Evolutionary conservation across 1,140 invertebrate genomes (phyloP), one percentile per base, ranked within the genome.

Genomic region (Camponotus floridanus): DNA sequence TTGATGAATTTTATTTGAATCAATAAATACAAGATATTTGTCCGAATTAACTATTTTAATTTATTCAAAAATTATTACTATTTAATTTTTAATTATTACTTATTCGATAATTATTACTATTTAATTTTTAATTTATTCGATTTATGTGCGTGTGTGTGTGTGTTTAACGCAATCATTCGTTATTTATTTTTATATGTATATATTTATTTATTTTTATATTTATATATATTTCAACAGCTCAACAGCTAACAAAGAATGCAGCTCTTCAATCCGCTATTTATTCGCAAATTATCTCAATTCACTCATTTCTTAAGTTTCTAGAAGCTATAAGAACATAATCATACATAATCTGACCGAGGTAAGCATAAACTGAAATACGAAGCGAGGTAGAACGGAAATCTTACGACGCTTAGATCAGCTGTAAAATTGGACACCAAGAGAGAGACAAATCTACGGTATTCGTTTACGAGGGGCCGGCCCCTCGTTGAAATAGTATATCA

Each of bases 371-470:
- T 8, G 81, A 62, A 51, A 51, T 8, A 21, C 13, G 36, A 48
- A 26, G 31, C 57, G 21, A 64, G 33, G 9, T 51, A 55, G 13
- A 79, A 45, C 33, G 39, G 26, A 36, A 36, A 26, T 48, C 33
- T 39, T 48, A 26, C 33, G 81, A 15, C 64, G 74, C 83, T 88
- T 88, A 90, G 65, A 88, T 88, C 79, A 84, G 57, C 73, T 74
- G 73, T 91, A 91, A 90, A 91, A 90, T 91, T 78, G 86, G 79
- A 88, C 85, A 74, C 33, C 59, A 26, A 21, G 26, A 2, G 62
- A 76, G 76, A 88, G 84, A 86, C 78, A 89, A 76, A 88, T 90
- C 89, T 86, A 61, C 33, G 61, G 84, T 84, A 65, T 84, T 70
- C 71, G 57, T 21, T 90, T 83, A 78, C 81, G 33, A 26, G 26